Base-by-base conservation (phyloP, 2,888 invertebrate genomes). In the Troides helena region DNA sequence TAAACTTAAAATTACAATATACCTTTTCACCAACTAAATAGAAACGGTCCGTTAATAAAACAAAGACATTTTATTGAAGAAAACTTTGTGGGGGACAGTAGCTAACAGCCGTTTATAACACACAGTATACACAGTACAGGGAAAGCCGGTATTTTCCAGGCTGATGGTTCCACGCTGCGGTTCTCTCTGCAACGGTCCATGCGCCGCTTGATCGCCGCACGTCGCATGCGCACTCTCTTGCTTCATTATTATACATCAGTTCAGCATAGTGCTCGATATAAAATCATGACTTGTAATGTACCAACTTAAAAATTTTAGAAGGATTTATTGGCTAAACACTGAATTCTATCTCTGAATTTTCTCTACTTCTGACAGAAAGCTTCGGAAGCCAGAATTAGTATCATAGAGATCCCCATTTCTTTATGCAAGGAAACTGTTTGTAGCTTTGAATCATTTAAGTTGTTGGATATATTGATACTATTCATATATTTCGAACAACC, bases 61-160 rank as follows among this genome's bases (percentile, higher is more conserved):
- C 14, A 43, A 62, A 62, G 57, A 43, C 23, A 18, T n/a, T 61
- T 39, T 67, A 67, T 60, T 58, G 21, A 6, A 66, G 66, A 62
- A 66, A 69, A 18, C 18, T n/a, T 18, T 17, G 60, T 60, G 18
- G 12, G 30, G 21, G 60, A 36, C 17, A 36, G 59, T 25, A 23
- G 62, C 3, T 18, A 53, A 63, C 56, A 64, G 78, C 76, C 75
- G 74, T 72, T 59, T 68, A 68, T 74, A 74, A 71, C 75, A 76
- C 74, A 46, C 46, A 46, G 76, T 76, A 71, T 74, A 76, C 74
- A 46, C 46, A 46, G 76, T 76, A 81, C 78, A 82, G 88, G 87
- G 88, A 90, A 91, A 91, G 88, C 86, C 80, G 78, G 75, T 81
- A 79, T 86, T 86, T 30, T 86, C 88, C 87, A 84, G 84, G 81